Evolutionary conservation across 2,888 invertebrate species (phyloP).

Genomic region (Antitype chi): DNA sequence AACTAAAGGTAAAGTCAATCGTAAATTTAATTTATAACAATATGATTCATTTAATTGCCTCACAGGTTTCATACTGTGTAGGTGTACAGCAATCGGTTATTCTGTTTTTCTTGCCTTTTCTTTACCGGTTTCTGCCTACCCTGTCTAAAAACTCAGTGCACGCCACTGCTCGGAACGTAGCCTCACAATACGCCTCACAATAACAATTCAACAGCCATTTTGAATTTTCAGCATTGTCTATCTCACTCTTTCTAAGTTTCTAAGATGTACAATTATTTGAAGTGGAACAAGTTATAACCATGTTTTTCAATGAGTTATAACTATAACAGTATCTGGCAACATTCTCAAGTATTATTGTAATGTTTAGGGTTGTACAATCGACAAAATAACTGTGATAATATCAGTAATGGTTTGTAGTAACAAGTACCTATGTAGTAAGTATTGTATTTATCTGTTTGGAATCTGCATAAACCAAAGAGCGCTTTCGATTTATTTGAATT

Average conservation of each 20-base stretch:
- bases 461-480: neutral
- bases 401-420: constrained; percentile 7
- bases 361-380: constrained; percentile 4
- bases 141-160: too few species aligned
- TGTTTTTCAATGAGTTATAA: too few species aligned
- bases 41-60: too few species aligned
- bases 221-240: constrained; percentile 16
- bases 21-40: too few species aligned
- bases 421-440: constrained; percentile 1
- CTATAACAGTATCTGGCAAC: constrained; percentile 12
- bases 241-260: constrained; percentile 18
- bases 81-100: too few species aligned
- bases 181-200: too few species aligned
- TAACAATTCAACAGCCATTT: constrained; percentile 24
- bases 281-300: constrained; percentile 16
- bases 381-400: constrained; percentile 9
- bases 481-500: neutral
- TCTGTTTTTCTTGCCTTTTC: too few species aligned
- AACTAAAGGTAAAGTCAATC: too few species aligned
- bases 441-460: neutral
- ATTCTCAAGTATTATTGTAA: too few species aligned
- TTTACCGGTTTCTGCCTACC: too few species aligned
- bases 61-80: too few species aligned
- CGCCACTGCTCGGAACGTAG: too few species aligned
- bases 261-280: neutral